These are phyloP conservation scores for Antitype chi DNA, from an alignment of 2,888 invertebrate species.

Conservation along the genomic window DNA sequence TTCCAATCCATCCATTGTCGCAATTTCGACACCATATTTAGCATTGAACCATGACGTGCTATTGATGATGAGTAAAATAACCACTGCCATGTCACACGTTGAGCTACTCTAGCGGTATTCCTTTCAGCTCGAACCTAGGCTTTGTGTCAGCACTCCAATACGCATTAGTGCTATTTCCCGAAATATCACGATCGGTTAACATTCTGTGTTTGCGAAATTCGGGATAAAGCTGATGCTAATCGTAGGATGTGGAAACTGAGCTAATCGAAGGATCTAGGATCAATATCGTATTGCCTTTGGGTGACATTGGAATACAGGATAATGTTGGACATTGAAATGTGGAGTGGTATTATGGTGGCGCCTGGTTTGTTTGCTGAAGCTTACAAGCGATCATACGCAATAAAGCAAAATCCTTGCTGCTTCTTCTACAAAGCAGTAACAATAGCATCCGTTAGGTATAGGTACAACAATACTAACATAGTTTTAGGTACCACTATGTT, in stretches of 20 bases:
- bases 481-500: too few relatives aligned
- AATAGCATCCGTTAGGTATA: too few relatives aligned
- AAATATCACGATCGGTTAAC: constrained; percentile 24
- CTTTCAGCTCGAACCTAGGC: constrained; percentile 1
- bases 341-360: too few relatives aligned
- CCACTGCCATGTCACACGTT: background rate
- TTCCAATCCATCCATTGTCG: background rate
- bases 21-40: background rate
- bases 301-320: background rate
- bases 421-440: too few relatives aligned
- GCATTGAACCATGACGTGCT: background rate
- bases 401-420: too few relatives aligned
- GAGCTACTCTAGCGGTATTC: background rate
- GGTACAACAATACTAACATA: too few relatives aligned
- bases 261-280: constrained; percentile 23
- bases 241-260: constrained; percentile 21
- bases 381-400: too few relatives aligned
- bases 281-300: background rate
- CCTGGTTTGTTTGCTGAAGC: too few relatives aligned
- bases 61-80: constrained; percentile 10
- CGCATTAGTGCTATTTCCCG: constrained; percentile 24
- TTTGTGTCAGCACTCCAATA: constrained; percentile 35
- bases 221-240: background rate
- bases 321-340: background rate
- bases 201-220: constrained; percentile 7